These are phyloP conservation scores for Melanchra persicariae DNA, from an alignment of 2,888 invertebrate species.

Conservation along the genomic window DNA sequence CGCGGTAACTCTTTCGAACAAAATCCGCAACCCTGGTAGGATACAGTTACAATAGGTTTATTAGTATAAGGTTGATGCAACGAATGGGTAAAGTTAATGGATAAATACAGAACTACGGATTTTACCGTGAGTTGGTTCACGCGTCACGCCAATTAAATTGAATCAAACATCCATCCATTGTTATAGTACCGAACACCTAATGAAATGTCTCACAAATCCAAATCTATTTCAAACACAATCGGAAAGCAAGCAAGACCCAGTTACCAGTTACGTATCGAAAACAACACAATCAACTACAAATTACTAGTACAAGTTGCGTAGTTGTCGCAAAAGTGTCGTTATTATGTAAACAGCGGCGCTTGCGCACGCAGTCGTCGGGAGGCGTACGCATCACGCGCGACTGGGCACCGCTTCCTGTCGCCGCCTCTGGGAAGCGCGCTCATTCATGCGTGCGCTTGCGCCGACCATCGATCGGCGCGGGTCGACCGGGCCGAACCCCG, in stretches of 20 bases:
- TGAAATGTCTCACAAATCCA: slow-evolving; percentile 18
- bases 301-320: slow-evolving; percentile 49
- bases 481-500: slow-evolving; percentile 36
- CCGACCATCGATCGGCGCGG: slow-evolving; percentile 11
- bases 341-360: slow-evolving; percentile 57
- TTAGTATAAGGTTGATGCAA: not conserved
- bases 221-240: slow-evolving; percentile 31
- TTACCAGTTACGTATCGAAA: slow-evolving; percentile 31
- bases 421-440: slow-evolving; percentile 66
- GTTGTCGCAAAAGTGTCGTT: slow-evolving; percentile 47
- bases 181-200: not conserved
- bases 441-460: slow-evolving; percentile 66
- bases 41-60: not conserved
- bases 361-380: slow-evolving; percentile 51
- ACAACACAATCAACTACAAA: slow-evolving; percentile 28
- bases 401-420: slow-evolving; percentile 64
- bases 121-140: too few relatives aligned
- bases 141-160: not conserved
- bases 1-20: too few relatives aligned
- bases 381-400: slow-evolving; percentile 54
- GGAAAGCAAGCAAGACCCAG: slow-evolving; percentile 29
- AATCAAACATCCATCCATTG: slow-evolving; percentile 11
- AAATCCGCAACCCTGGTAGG: too few relatives aligned
- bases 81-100: not conserved
- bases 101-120: too few relatives aligned